A percentile compares a stretch with the other conserved stretches of the same genome.
Evolutionary conservation across 2,113 vertebrate species (phyloP).

Genomic region (Alligator sinensis): DNA sequence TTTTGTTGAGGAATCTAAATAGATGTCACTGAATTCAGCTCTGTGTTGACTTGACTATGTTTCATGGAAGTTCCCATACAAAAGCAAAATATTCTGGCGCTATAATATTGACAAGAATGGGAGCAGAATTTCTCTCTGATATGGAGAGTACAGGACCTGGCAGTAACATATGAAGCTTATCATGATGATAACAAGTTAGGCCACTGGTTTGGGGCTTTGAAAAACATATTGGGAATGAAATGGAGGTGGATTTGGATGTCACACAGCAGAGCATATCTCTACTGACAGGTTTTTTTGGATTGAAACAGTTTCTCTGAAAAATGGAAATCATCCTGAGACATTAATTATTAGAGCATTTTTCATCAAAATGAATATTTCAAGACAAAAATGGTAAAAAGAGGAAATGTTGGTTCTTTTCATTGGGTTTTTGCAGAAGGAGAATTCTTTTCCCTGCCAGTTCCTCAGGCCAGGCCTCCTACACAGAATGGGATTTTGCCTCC

Average conservation of each 20-base stretch:
- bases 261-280: accelerated
- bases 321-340: too few species aligned
- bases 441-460: too few species aligned
- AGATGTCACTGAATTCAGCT: background rate
- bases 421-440: too few species aligned
- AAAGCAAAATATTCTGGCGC: background rate
- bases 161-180: accelerated
- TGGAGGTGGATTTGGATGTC: accelerated
- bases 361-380: too few species aligned
- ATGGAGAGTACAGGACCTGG: background rate
- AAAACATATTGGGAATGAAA: background rate
- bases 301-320: background rate
- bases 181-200: background rate
- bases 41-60: background rate
- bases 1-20: background rate
- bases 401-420: too few species aligned
- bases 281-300: accelerated
- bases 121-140: background rate
- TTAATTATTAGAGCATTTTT: too few species aligned
- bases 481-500: too few species aligned
- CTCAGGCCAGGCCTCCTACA: too few species aligned
- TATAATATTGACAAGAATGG: background rate
- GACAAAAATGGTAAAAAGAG: too few species aligned
- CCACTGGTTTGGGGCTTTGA: background rate
- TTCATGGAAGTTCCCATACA: background rate